Evolutionary conservation across 2,113 vertebrate species (phyloP), one percentile per base, ranked within the genome.

Genomic region (Prochilodus magdalenae): DNA sequence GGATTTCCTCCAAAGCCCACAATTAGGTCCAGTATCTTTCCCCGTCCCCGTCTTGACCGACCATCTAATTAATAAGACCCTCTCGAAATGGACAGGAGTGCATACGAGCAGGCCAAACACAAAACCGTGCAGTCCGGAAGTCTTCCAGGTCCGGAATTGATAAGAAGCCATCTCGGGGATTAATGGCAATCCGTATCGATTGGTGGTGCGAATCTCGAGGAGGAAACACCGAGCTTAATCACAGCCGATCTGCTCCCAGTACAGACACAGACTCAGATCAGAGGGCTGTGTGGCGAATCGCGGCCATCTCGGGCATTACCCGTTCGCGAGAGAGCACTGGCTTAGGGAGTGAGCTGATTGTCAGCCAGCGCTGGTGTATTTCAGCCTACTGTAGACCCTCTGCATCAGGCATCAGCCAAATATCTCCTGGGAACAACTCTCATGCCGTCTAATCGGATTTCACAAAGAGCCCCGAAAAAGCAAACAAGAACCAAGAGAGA

Each of bases 391-490:
- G 77, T 70, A 82, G 70, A 82, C 89, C 88, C 55, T 57, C 67
- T 62, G 72, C 80, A 88, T 82, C 73, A 40, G 74, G 82, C 76
- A 89, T 92, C 90, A 90, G 82, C 82, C 80, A 75, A 44, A 77
- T 77, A 80, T 91, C 90, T 89, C 90, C 84, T 29, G 84, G 89
- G 92, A 90, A 86, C 89, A 16, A 85, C 85, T 89, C 87, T 91
- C 84, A 83, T 85, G 78, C 84, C 60, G 73, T 73, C 86, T 91
- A 91, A 92, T 92, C 79, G 72, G 83, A 91, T 92, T 93, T 91
- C 86, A 83, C 77, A 88, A 88, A 88, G 82, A 67, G 76, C 84
- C 84, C 84, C 51, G 82, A 84, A 67, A 90, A 86, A 87, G 83
- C 73, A 78, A 85, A 77, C 81, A 79, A 83, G 81, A 69, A 79